Base-by-base conservation (phyloP, 64 coral and sea anemone species). In the Montipora efflorescens region DNA sequence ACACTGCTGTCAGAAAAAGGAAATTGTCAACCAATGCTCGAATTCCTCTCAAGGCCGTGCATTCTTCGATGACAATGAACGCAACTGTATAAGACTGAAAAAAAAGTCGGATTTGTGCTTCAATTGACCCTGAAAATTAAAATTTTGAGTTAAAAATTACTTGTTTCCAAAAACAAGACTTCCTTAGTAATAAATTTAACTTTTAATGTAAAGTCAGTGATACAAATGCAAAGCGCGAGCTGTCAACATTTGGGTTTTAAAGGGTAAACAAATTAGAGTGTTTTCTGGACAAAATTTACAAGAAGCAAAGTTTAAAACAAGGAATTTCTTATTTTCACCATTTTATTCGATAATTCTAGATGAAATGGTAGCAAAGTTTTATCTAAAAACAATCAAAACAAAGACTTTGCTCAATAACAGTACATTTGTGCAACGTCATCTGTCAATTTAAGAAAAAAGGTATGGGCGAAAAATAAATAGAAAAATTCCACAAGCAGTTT, bases 141-240 rank as follows among this genome's bases (percentile, higher is more conserved):
- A 36, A 36, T 2, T 36, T 36, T 67, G 61, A 59, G 19, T 45
- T 4, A 28, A 67, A 20, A 67, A 18, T 84, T 58, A 48, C 81
- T 47, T 18, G 59, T 47, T 84, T 43, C 36, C 81, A 67, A 84
- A 83, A 23, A 84, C 81, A 84, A 67, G 28, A 19, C 81, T 66
- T 84, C 81, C 47, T 84, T 67, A 76, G 81, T 7, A 84, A 67
- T 84, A 84, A 84, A 84, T 66, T 36, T 36, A 36, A 36, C 36
- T 36, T 36, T 36, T 36, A 36, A 36, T 36, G 36, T 36, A 36
- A 36, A 36, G 36, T 36, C 36, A 36, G 36, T 36, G 36, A 36
- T 36, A 36, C 2, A 68, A 86, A 71, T 86, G n/a, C 82, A 86
- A 71, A 51, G 64, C 64, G 49, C 43, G 15, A 8, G 22, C 20